phyloP scores from a whole-genome alignment of 2,797 vertebrate species.

The Myotis planiceps region DNA sequence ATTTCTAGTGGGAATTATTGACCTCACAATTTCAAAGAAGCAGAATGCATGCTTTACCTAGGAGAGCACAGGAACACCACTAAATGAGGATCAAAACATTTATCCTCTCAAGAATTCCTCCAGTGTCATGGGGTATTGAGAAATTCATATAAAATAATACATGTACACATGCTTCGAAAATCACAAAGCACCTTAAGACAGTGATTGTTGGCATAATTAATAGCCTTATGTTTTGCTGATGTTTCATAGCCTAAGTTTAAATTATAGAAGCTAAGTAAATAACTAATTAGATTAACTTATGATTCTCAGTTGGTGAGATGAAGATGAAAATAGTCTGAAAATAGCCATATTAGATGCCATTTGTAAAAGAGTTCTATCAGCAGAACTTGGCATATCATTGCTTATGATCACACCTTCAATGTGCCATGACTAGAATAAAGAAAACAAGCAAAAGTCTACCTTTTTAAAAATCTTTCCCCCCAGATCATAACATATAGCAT shows the following conservation, averaged over 20 bases:
- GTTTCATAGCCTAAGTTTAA: conserved; percentile 18
- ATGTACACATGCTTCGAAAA: background rate
- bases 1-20: conserved; percentile 56
- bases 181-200: background rate
- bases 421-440: background rate
- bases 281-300: background rate
- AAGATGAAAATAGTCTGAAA: background rate
- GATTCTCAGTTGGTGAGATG: background rate
- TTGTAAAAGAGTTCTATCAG: background rate
- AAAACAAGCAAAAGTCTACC: background rate
- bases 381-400: background rate
- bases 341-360: background rate
- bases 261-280: conserved; percentile 12
- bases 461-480: background rate
- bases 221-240: conserved; percentile 15
- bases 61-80: background rate
- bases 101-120: background rate
- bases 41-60: background rate
- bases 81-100: background rate
- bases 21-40: background rate
- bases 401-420: background rate
- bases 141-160: background rate
- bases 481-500: background rate
- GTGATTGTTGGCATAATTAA: background rate
- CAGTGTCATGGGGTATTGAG: background rate